These are phyloP conservation scores for Watersipora subatra DNA, from an alignment of 1,140 invertebrate genomes.

Conservation along the genomic window DNA sequence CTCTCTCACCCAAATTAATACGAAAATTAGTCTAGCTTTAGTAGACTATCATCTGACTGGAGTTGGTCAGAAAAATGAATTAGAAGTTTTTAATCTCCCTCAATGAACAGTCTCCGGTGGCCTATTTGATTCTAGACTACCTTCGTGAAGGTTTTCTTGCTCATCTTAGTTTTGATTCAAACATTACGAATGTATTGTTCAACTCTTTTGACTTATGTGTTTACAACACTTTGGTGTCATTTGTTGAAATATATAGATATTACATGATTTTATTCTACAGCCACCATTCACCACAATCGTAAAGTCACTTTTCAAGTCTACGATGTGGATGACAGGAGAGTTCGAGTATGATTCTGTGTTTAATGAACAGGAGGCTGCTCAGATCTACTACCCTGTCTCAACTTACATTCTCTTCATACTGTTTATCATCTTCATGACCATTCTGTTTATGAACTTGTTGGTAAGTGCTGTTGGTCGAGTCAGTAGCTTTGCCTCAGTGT, in stretches of 20 bases:
- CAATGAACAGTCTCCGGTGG: not conserved
- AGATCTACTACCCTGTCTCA: conserved; percentile 18
- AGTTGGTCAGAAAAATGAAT: too few species aligned
- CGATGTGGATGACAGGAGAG: conserved; percentile 43
- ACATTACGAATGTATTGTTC: not conserved
- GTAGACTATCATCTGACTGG: too few species aligned
- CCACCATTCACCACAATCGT: conserved; percentile 24
- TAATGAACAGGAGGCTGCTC: conserved; percentile 10
- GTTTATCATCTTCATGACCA: conserved; percentile 40
- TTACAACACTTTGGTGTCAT: not conserved
- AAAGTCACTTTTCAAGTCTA: conserved; percentile 35
- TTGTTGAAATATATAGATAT: not conserved
- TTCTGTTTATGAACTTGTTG: conserved; percentile 42
- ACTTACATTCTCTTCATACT: conserved; percentile 34
- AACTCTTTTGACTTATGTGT: not conserved
- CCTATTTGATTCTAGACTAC: not conserved
- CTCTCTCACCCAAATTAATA: too few species aligned
- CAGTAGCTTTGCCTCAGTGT: too few species aligned
- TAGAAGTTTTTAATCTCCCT: too few species aligned
- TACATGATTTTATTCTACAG: conserved; percentile 19
- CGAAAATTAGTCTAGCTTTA: too few species aligned
- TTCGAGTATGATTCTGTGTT: conserved; percentile 38
- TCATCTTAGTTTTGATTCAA: too few species aligned
- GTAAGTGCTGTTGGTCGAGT: too few species aligned
- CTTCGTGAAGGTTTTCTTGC: too few species aligned